phyloP scores from a whole-genome alignment of 2,113 vertebrate genomes.

The Myotis yumanensis region DNA sequence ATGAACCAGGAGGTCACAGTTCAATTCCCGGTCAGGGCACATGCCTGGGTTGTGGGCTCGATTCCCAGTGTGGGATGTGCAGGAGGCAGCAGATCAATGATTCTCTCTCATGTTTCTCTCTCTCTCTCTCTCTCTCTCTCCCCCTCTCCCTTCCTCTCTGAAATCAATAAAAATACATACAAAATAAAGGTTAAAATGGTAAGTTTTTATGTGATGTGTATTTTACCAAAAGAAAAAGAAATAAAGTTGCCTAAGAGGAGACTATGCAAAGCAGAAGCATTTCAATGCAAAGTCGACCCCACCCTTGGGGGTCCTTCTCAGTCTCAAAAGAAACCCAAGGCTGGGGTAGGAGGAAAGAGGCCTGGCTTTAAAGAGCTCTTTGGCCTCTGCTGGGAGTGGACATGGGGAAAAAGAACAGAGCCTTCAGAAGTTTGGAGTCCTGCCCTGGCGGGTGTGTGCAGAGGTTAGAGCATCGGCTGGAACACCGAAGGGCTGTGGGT shows the following conservation, averaged over 20 bases:
- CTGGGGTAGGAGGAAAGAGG: neutral
- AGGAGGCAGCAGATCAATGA: too few relatives aligned
- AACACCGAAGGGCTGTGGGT: too few relatives aligned
- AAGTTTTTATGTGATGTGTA: neutral
- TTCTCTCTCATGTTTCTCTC: too few relatives aligned
- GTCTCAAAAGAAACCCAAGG: neutral
- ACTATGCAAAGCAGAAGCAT: neutral
- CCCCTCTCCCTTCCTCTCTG: too few relatives aligned
- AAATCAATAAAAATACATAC: too few relatives aligned
- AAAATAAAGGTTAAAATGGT: neutral
- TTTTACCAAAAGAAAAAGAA: neutral
- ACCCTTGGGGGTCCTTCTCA: neutral
- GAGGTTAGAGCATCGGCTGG: too few relatives aligned
- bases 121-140: too few relatives aligned
- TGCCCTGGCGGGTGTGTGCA: too few relatives aligned
- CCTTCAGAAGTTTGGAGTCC: neutral
- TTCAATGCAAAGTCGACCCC: neutral
- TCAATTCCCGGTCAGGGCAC: too few relatives aligned
- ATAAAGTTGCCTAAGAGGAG: neutral
- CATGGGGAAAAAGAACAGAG: neutral
- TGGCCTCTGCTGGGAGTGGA: neutral
- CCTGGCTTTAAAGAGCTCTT: neutral
- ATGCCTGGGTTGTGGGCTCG: too few relatives aligned
- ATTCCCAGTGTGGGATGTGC: too few relatives aligned
- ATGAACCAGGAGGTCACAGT: too few relatives aligned